These are phyloP conservation scores for Drosophila glabriapex DNA, from an alignment of 2,888 invertebrate genomes.

Conservation along the genomic window DNA sequence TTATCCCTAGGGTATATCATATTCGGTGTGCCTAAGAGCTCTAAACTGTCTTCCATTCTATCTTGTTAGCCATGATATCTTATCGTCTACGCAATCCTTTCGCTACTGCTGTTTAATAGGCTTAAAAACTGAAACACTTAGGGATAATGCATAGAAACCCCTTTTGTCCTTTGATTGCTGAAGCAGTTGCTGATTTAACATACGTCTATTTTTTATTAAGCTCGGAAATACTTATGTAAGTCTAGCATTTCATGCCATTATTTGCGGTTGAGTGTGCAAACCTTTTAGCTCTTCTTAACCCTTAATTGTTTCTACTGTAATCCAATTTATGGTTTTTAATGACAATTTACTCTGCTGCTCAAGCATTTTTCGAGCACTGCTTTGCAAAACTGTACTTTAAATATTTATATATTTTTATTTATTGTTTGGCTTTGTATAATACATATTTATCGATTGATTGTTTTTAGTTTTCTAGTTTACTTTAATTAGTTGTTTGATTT, in stretches of 20 bases:
- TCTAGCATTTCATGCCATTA: conserved; percentile 6
- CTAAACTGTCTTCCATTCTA: conserved; percentile 1
- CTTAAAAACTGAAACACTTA: conserved; percentile 70
- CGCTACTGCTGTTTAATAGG: conserved; percentile 53
- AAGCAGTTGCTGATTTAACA: conserved; percentile 32
- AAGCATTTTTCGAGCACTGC: conserved; percentile 1
- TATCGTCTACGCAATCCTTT: conserved; percentile 18
- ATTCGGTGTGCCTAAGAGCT: background rate
- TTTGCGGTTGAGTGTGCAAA: conserved; percentile 5
- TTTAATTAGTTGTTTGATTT: background rate
- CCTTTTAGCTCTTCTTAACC: conserved; percentile 20
- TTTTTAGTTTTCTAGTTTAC: background rate
- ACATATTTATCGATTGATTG: background rate
- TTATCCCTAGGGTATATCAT: background rate
- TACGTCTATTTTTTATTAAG: background rate
- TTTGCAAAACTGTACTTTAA: background rate
- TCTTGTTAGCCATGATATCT: background rate
- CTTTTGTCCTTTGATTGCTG: conserved; percentile 46
- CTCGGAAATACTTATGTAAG: background rate
- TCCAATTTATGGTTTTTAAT: conserved; percentile 34
- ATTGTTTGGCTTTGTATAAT: background rate
- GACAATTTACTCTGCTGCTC: background rate
- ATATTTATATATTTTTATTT: background rate
- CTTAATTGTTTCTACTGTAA: conserved; percentile 11
- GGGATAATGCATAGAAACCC: conserved; percentile 25